phyloP scores from a whole-genome alignment of 2,113 vertebrate species.

The Ochotona curzoniae region DNA sequence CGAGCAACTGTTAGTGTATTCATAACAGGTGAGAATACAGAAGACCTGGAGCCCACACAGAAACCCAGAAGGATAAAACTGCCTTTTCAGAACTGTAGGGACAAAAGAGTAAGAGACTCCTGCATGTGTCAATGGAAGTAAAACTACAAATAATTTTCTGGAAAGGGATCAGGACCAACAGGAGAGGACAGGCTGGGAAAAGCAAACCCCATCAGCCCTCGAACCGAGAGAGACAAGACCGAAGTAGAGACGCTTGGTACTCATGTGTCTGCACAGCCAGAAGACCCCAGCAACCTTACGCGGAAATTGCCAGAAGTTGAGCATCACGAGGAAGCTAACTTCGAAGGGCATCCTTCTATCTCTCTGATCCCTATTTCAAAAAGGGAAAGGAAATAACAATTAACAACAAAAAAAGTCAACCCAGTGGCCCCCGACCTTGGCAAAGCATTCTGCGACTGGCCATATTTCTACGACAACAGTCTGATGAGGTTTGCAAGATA shows the following conservation, averaged over 20 bases:
- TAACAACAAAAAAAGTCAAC: background rate
- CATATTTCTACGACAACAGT: background rate
- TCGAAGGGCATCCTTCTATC: background rate
- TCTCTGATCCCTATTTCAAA: background rate
- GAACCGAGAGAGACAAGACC: background rate
- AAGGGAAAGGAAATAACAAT: background rate
- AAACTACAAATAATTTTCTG: background rate
- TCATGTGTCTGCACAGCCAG: background rate
- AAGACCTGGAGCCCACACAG: background rate
- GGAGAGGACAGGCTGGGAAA: background rate
- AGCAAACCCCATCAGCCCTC: background rate
- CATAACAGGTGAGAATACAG: background rate
- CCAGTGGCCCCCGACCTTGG: background rate
- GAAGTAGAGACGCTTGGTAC: background rate
- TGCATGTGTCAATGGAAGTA: background rate
- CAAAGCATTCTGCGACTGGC: background rate
- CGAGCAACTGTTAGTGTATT: background rate
- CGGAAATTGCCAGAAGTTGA: background rate
- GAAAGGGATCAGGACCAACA: background rate
- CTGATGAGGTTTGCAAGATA: background rate
- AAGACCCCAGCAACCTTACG: background rate
- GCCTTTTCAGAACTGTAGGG: background rate
- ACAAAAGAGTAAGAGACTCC: background rate
- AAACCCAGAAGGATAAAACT: background rate
- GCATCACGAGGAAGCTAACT: background rate